Evolutionary conservation across 2,113 vertebrate genomes (phyloP), one percentile per base, ranked within the genome.

Genomic region (Hydrochoerus hydrochaeris): DNA sequence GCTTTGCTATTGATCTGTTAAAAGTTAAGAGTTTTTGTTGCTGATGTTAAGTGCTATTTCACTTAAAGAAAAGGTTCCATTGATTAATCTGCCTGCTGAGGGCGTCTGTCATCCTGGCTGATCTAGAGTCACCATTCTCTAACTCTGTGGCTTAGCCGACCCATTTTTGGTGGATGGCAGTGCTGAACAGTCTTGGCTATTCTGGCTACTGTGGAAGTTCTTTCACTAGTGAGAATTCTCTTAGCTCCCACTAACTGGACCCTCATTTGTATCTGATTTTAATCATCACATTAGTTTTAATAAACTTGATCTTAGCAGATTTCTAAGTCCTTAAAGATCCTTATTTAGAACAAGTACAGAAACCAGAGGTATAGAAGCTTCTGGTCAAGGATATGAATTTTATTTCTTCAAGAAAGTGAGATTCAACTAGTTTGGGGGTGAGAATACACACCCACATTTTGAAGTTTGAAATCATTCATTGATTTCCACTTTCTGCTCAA

Each of bases 211-310:
- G 0, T 32, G 49, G 81, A 69, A 54, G 62, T 90, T 24, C 8
- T 85, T n/a, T 62, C 54, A 52, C 62, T 57, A 67, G 12, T 52
- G 35, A 77, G 57, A 6, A 1, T 69, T 82, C 44, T 89, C 32
- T 26, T 28, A 16, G 16, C 60, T 52, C 20, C n/a, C 54, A 46
- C 38, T 73, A 24, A 54, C 69, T 77, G 69, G 85, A 38, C 81
- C 16, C 62, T 44, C 10, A 24, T 52, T 44, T 57, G 22, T 63
- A n/a, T 80, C 54, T 85, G 30, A 85, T 78, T 93, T 95, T 80
- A 90, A 67, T 80, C 13, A 19, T 94, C 57, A 6, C 4, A 32
- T 57, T 69, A 35, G 38, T 83, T 77, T 78, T 93, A 38, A 49
- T 94, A 71, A 78, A 54, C 28, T 62, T 7, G 30, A 73, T 14